These are phyloP conservation scores for Conger conger DNA, from an alignment of 2,113 vertebrate genomes.

Conservation along the genomic window DNA sequence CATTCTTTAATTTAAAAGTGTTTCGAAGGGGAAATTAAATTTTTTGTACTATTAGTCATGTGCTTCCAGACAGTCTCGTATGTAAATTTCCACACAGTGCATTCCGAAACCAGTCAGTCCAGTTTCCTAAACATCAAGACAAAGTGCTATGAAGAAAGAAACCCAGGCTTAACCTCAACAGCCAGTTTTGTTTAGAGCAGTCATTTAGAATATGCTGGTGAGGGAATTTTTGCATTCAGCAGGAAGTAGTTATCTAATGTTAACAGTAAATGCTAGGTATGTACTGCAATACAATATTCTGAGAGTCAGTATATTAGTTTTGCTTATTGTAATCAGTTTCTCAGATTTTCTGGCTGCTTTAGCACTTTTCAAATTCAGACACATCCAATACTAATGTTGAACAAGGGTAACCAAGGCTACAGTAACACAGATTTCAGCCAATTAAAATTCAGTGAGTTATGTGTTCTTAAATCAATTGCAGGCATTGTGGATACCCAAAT, in stretches of 20 bases:
- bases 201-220: neutral
- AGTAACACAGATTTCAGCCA: neutral
- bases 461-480: neutral
- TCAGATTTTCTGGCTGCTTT: neutral
- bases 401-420: neutral
- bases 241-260: neutral
- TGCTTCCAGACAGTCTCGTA: neutral
- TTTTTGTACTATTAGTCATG: slow-evolving; percentile 15
- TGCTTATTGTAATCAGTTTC: neutral
- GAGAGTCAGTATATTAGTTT: neutral
- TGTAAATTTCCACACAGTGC: neutral
- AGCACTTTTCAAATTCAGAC: neutral
- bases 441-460: neutral
- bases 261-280: neutral
- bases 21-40: slow-evolving; percentile 22
- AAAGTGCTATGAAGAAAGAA: too few species aligned
- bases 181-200: neutral
- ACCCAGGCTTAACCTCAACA: neutral
- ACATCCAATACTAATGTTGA: neutral
- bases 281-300: neutral
- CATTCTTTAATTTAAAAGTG: neutral
- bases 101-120: neutral
- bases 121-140: neutral
- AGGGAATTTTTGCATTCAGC: neutral
- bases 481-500: neutral